Evolutionary conservation across 2,888 invertebrate species (phyloP), one percentile per base, ranked within the genome.

Genomic region (Poecilobothrus nobilitatus): DNA sequence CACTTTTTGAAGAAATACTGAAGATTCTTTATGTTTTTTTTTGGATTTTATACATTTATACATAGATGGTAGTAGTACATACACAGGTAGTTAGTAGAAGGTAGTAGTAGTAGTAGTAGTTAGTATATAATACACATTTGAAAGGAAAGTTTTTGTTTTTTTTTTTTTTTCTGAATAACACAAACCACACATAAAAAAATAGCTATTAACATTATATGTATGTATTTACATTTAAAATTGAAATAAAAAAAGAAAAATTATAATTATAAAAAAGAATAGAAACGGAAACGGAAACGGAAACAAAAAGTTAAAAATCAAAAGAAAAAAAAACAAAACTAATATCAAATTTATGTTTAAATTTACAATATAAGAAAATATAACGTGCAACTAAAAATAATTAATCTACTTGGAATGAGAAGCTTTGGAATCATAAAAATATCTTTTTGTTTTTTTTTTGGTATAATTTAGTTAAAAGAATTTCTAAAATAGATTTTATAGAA

Each of bases 1-100:
- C 53, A 53, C 53, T 18, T 53, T 37, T 53, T 53, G 53, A 53
- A 53, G 53, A 53, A 18, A 53, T 53, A 53, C 53, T 53, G 53
- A 18, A 53, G 53, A 53, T 53, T 53, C 53, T 53, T 53, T 37
- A 12, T 18, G 6, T 18, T 53, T 37, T 37, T 37, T 37, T 37
- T 37, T 53, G 7, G 18, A 2, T 4, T 53, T 53, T 18, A 12
- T 18, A 53, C 53, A 53, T 53, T 6, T 18, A 53, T 2, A 53
- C 53, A 53, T 18, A 53, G 53, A 53, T 53, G 53, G n/a, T n/a
- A 53, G 53, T 41, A 41, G 41, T 41, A 41, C 27, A 53, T 18
- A 53, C 53, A 53, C 7, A 53, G 53, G 15, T 53, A 15, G n/a
- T n/a, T 12, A 15, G 44, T 53, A 53, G 53, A 2, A 53, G 53